Evolutionary conservation across 2,113 vertebrate species (phyloP), one percentile per base, ranked within the genome.

Genomic region (Emydura subglobosa): DNA sequence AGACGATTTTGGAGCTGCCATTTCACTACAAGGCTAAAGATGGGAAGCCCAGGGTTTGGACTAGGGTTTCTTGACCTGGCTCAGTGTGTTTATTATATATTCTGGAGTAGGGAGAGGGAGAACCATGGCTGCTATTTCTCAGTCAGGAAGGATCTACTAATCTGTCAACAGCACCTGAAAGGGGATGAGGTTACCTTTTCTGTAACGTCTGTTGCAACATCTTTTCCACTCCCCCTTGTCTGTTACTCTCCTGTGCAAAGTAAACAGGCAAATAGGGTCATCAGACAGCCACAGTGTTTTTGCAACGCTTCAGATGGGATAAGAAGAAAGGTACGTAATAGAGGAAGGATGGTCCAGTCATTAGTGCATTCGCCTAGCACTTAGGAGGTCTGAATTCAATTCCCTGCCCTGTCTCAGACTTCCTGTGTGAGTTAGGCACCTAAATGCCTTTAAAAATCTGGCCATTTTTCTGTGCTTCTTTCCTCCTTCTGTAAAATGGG

Each of bases 401-500:
- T 91, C 72, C 86, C 90, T 44, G 44, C 21, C 55, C 57, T 55
- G 44, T 13, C 80, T 82, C 27, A 68, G 10, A 74, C 22, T 74
- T 74, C 39, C 22, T 42, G 21, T 74, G 68, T 42, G 34, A 74
- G 19, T 42, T 74, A 61, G 29, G 29, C 59, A 34, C 59, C 13
- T 61, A 61, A 7, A 34, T 61, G 31, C 59, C 14, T 61, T 61
- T 61, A 61, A 61, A 61, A 61, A 34, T 14, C 59, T 87, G 93
- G 68, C 81, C 49, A 57, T 89, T 83, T 50, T 83, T 91, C 53
- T 6, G 17, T 61, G 22, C 89, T 55, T 94, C 94, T 55, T 39
- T 87, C 44, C n/a, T 78, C 57, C 24, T 13, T 9, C 51, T 54
- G 72, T 84, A 96, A 92, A 96, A 96, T 54, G 50, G 90, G 87